Evolutionary conservation across 2,797 vertebrate genomes (phyloP).

Genomic region (Pipistrellus pipistrellus): DNA sequence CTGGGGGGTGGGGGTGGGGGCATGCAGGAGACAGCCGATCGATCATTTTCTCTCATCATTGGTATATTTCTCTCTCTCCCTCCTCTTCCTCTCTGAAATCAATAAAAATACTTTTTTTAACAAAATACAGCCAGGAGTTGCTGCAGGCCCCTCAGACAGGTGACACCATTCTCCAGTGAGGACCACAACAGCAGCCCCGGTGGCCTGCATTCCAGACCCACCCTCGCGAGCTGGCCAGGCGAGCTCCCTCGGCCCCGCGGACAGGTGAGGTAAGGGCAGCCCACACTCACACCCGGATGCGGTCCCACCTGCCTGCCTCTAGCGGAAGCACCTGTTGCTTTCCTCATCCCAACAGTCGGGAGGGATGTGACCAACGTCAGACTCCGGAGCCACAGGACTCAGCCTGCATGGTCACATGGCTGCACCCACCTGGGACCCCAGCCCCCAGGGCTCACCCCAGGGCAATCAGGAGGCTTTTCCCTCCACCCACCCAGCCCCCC

Average conservation of each 20-base stretch:
- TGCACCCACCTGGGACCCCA: neutral
- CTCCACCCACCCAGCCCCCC: neutral
- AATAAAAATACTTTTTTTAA: no score
- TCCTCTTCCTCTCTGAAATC: neutral
- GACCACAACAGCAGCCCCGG: fast-evolving
- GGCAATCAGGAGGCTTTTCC: neutral
- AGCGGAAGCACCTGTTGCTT: neutral
- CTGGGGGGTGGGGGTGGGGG: no score
- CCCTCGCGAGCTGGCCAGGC: no score
- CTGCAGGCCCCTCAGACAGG: neutral
- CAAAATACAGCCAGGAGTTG: neutral
- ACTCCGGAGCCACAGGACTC: neutral
- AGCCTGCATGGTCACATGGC: fast-evolving
- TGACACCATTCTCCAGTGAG: neutral
- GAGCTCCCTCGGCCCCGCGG: neutral
- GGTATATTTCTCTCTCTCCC: no score
- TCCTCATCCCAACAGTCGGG: neutral
- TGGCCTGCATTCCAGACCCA: neutral
- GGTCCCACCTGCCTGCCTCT: neutral
- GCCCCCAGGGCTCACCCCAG: neutral
- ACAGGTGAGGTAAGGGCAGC: neutral
- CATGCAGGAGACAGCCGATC: no score
- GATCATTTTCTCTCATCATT: no score
- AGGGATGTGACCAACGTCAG: no score
- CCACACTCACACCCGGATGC: fast-evolving